Conservation (phyloP, 2,797 vertebrate species). For the Silurus aristotelis region DNA sequence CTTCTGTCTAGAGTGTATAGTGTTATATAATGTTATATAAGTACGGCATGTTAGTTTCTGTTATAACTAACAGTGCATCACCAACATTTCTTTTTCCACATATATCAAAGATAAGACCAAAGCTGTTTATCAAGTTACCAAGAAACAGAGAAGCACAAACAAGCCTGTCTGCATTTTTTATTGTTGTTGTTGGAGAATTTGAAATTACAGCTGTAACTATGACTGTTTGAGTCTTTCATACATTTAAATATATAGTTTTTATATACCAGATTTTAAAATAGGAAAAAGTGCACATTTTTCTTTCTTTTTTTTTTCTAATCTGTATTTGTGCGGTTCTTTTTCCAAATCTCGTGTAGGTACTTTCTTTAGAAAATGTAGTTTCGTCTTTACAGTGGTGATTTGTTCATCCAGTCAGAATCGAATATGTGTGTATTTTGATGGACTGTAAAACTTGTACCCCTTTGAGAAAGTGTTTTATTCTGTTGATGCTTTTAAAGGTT, state of each 20-base stretch:
- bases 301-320: too few species aligned
- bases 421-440: too few species aligned
- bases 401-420: not conserved
- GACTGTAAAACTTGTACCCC: too few species aligned
- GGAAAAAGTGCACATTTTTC: too few species aligned
- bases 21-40: not conserved
- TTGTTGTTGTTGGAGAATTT: not conserved
- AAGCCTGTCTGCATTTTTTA: not conserved
- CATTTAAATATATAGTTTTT: too few species aligned
- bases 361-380: not conserved
- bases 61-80: not conserved
- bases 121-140: not conserved
- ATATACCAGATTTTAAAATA: too few species aligned
- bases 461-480: too few species aligned
- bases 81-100: not conserved
- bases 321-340: not conserved
- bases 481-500: too few species aligned
- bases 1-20: not conserved
- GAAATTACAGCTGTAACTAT: not conserved
- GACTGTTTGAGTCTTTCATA: not conserved
- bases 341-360: too few species aligned
- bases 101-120: not conserved
- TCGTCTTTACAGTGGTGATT: not conserved
- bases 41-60: not conserved
- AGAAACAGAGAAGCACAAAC: not conserved